Conservation (phyloP, 2,888 invertebrate species). For the Cabera pusaria region DNA sequence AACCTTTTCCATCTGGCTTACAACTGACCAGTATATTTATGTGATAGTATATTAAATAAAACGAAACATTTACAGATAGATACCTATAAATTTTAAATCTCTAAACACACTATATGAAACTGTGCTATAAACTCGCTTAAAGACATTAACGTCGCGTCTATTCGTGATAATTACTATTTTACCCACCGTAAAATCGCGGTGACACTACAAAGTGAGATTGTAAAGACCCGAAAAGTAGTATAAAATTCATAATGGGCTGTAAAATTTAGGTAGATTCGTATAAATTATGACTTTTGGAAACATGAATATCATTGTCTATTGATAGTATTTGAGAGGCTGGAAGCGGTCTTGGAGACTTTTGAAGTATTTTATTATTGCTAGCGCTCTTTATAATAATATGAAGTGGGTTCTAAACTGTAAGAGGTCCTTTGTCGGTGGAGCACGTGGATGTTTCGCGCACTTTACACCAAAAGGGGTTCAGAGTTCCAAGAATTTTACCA, state of each 20-base stretch:
- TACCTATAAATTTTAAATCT: slow-evolving; percentile 31
- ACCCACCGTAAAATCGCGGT: slow-evolving; percentile 63
- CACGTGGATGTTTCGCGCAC: slow-evolving; percentile 63
- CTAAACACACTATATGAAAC: too few relatives aligned
- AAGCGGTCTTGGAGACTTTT: slow-evolving; percentile 48
- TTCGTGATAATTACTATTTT: slow-evolving; percentile 52
- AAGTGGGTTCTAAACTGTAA: slow-evolving; percentile 43
- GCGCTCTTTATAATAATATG: slow-evolving; percentile 61
- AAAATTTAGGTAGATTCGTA: slow-evolving; percentile 56
- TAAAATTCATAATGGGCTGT: slow-evolving; percentile 60
- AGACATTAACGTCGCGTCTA: slow-evolving; percentile 49
- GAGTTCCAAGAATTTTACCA: slow-evolving; percentile 53
- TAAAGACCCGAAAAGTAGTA: slow-evolving; percentile 40
- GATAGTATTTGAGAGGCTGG: slow-evolving; percentile 34
- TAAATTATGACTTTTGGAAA: slow-evolving; percentile 71
- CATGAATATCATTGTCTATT: slow-evolving; percentile 58
- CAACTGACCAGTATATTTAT: slow-evolving; percentile 7
- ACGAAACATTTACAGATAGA: slow-evolving; percentile 17
- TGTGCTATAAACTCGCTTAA: slow-evolving; percentile 48
- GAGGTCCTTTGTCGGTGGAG: slow-evolving; percentile 35
- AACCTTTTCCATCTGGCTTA: not conserved
- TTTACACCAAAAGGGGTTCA: slow-evolving; percentile 61
- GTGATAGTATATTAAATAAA: slow-evolving; percentile 12
- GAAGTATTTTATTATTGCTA: slow-evolving; percentile 65
- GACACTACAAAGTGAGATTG: slow-evolving; percentile 56